Conservation (phyloP, 2,113 vertebrate species). For the Lepus timidus region DNA sequence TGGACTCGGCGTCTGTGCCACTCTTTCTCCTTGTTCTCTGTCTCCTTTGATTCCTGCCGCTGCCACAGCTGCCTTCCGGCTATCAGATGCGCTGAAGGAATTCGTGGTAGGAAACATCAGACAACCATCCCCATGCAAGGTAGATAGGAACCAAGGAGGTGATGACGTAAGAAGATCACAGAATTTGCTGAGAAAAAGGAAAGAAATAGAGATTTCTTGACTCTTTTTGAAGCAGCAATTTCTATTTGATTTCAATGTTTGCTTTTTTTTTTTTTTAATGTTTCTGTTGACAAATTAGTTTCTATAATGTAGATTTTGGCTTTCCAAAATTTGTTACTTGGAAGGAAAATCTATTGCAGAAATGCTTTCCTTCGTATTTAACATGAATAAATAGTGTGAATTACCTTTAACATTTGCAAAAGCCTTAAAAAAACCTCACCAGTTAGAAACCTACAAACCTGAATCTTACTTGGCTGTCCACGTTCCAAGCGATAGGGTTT, state of each 20-base stretch:
- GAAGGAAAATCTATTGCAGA: slow-evolving; percentile 8
- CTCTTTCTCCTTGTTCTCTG: not conserved
- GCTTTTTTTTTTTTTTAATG: not conserved
- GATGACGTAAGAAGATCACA: not conserved
- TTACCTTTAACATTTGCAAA: slow-evolving; percentile 52
- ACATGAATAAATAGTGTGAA: not conserved
- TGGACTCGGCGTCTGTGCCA: not conserved
- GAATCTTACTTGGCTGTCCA: slow-evolving; percentile 30
- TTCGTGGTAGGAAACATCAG: slow-evolving; percentile 7
- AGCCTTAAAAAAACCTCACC: not conserved
- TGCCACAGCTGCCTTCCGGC: slow-evolving; percentile 7
- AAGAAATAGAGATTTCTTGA: not conserved
- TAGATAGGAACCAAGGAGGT: not conserved
- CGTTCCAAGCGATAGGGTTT: not conserved
- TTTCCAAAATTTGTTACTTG: slow-evolving; percentile 28
- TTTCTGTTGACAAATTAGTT: slow-evolving; percentile 13
- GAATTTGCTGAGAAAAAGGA: slow-evolving; percentile 10
- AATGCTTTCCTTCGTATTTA: slow-evolving; percentile 23
- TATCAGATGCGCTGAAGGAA: not conserved
- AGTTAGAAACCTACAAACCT: not conserved
- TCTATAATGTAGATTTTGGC: not conserved
- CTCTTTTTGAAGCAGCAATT: not conserved
- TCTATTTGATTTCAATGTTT: not conserved
- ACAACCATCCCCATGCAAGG: not conserved
- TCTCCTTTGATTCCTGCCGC: slow-evolving; percentile 30